Evolutionary conservation across 1,140 invertebrate genomes (phyloP).

Genomic region (Asbolus verrucosus): DNA sequence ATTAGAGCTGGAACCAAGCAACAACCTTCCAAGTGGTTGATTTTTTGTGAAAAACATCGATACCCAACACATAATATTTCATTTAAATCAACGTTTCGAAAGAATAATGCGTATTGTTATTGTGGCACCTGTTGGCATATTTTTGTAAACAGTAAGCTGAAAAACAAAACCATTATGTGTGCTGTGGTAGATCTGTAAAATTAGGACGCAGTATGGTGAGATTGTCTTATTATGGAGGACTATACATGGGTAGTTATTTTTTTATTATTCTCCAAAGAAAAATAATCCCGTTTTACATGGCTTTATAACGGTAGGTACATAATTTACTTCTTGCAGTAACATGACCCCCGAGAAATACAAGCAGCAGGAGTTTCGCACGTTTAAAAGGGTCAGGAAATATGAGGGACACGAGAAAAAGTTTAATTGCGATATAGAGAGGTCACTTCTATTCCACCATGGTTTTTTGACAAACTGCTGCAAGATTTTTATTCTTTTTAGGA

Average conservation of each 20-base stretch:
- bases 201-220: conserved; percentile 4
- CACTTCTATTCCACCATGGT: too few species aligned
- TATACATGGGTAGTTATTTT: conserved; percentile 22
- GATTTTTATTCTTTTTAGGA: too few species aligned
- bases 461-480: too few species aligned
- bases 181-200: background rate
- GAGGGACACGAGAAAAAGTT: background rate
- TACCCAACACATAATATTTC: too few species aligned
- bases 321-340: conserved; percentile 37
- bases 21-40: too few species aligned
- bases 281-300: conserved; percentile 28
- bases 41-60: too few species aligned
- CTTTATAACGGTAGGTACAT: conserved; percentile 30
- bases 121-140: too few species aligned
- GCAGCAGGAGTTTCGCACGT: conserved; percentile 12
- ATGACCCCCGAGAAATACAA: conserved; percentile 21
- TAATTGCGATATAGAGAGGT: background rate
- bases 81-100: too few species aligned
- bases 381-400: conserved; percentile 6
- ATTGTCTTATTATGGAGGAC: background rate
- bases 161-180: too few species aligned
- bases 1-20: background rate
- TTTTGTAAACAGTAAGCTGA: background rate
- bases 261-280: conserved; percentile 36
- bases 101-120: too few species aligned